These are phyloP conservation scores for Mormoops blainvillei DNA, from an alignment of 2,113 vertebrate species.

Conservation along the genomic window DNA sequence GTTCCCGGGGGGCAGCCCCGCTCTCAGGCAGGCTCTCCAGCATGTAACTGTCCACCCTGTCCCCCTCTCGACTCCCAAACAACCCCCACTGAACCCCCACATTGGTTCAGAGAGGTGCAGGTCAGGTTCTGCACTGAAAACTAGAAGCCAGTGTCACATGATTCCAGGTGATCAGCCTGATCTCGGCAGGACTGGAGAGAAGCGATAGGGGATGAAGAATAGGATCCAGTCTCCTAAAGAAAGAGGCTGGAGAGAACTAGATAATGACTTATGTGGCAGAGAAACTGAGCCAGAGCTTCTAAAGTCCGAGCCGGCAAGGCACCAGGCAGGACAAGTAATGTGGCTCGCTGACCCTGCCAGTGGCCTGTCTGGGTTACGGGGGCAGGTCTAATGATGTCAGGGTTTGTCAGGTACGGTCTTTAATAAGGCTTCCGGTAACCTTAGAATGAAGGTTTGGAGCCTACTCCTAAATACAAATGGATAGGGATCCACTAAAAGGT, in stretches of 20 bases:
- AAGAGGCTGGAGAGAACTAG: not conserved
- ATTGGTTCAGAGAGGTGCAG: not conserved
- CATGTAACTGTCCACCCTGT: fast-evolving
- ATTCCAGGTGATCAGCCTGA: not conserved
- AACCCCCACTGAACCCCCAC: not conserved
- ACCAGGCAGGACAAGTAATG: fast-evolving
- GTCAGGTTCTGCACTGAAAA: not conserved
- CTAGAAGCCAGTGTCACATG: fast-evolving
- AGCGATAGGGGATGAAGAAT: not conserved
- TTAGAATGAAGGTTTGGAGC: not conserved
- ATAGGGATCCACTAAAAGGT: not conserved
- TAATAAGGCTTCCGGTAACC: not conserved
- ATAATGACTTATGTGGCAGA: not conserved
- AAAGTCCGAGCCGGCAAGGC: not conserved
- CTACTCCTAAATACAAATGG: not conserved
- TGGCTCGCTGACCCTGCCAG: not conserved
- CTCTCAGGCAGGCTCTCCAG: not conserved
- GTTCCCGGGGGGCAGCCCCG: not conserved
- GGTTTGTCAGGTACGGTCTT: not conserved
- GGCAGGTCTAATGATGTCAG: not conserved
- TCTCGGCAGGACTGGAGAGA: not conserved
- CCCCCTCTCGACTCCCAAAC: not conserved
- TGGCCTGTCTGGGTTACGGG: not conserved
- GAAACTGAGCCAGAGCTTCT: not conserved
- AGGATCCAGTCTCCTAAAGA: not conserved